A percentile compares a stretch with the other conserved stretches of the same genome.
phyloP scores from a whole-genome alignment of 2,888 invertebrate species.

The Strigamia maritima region DNA sequence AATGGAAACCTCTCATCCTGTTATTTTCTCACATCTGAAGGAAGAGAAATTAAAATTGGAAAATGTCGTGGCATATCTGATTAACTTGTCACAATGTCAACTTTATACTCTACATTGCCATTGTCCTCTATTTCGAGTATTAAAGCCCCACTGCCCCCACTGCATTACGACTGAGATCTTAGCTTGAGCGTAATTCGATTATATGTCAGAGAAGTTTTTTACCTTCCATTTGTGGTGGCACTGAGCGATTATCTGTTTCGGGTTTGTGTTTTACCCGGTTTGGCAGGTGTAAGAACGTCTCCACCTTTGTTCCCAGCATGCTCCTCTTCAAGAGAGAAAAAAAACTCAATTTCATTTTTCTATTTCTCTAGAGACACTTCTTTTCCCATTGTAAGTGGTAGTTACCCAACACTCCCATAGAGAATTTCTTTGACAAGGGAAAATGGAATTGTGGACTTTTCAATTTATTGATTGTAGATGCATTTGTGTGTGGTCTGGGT shows the following conservation, averaged over 20 bases:
- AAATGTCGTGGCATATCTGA: slow-evolving; percentile 5
- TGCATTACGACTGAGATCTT: not conserved
- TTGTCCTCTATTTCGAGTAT: not conserved
- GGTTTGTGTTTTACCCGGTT: not conserved
- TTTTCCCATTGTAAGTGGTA: slow-evolving; percentile 13
- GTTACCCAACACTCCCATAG: slow-evolving; percentile 19
- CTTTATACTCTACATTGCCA: not conserved
- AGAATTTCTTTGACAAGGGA: slow-evolving; percentile 8
- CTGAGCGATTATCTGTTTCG: slow-evolving; percentile 8
- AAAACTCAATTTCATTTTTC: slow-evolving; percentile 20
- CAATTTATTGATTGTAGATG: slow-evolving; percentile 7
- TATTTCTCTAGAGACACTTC: slow-evolving; percentile 1
- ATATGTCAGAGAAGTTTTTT: not conserved
- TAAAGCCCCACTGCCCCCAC: not conserved
- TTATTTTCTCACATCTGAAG: not conserved
- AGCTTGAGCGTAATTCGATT: not conserved
- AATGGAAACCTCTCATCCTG: not conserved
- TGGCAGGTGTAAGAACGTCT: slow-evolving; percentile 8
- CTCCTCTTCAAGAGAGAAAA: not conserved
- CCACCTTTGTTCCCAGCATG: not conserved
- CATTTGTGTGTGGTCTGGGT: slow-evolving; percentile 23
- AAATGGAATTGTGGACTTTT: slow-evolving; percentile 27
- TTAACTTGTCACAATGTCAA: slow-evolving; percentile 22
- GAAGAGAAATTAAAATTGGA: not conserved
- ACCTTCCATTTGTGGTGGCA: slow-evolving; percentile 13